Evolutionary conservation across 2,797 vertebrate species (phyloP).

Genomic region (Spinus olivaceus): DNA sequence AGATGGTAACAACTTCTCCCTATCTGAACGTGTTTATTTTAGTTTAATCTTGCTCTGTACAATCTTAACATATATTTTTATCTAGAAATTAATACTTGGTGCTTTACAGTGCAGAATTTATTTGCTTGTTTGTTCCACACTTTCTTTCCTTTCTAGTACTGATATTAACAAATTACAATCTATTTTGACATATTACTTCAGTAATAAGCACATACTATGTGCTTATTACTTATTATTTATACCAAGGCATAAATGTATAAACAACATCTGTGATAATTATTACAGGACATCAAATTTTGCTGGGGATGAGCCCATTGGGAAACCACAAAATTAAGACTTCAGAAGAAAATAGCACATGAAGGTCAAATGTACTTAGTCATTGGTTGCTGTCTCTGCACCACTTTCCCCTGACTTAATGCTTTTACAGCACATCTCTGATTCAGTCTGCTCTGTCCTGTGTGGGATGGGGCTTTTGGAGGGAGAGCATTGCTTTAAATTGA

Average conservation of each 20-base stretch:
- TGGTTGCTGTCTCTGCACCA: neutral
- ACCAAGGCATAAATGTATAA: neutral
- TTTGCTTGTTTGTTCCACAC: neutral
- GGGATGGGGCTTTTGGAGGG: neutral
- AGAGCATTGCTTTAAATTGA: neutral
- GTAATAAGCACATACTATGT: neutral
- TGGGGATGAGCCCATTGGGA: neutral
- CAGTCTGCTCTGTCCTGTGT: neutral
- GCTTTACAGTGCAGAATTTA: neutral
- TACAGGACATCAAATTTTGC: neutral
- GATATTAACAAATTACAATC: neutral
- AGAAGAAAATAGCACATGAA: neutral
- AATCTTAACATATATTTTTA: neutral
- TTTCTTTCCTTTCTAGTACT: neutral
- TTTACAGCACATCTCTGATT: neutral
- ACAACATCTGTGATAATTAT: neutral
- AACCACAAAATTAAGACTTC: neutral
- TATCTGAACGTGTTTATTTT: neutral
- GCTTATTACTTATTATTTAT: no score
- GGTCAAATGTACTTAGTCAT: neutral
- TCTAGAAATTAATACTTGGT: neutral
- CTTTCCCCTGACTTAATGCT: neutral
- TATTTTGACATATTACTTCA: neutral
- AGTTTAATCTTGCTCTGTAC: neutral
- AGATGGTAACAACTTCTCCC: neutral